A percentile compares a stretch with the other conserved stretches of the same genome.
phyloP scores from a whole-genome alignment of 2,888 invertebrate species.

The Aphodius granarius region DNA sequence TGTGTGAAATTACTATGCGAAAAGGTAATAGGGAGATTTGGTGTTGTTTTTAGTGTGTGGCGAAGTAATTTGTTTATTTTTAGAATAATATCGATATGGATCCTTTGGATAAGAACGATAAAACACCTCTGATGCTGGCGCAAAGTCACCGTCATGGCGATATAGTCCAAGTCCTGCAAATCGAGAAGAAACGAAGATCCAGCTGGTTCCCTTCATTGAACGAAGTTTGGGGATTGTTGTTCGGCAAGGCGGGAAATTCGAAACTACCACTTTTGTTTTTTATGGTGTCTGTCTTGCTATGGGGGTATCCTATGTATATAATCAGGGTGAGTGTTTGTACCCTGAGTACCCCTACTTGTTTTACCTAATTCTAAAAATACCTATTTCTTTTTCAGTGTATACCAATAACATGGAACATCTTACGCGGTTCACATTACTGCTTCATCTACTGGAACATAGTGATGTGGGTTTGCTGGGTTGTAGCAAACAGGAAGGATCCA shows the following conservation, averaged over 20 bases:
- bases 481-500: slow-evolving; percentile 86
- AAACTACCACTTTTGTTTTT: slow-evolving; percentile 87
- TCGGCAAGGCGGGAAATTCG: slow-evolving; percentile 89
- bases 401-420: slow-evolving; percentile 86
- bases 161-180: slow-evolving; percentile 78
- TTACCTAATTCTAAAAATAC: background rate
- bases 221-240: slow-evolving; percentile 85
- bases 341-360: background rate
- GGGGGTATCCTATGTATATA: slow-evolving; percentile 95
- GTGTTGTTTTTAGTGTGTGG: background rate
- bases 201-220: slow-evolving; percentile 87
- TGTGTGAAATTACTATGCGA: slow-evolving; percentile 87
- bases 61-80: slow-evolving; percentile 29
- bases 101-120: slow-evolving; percentile 87
- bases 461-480: slow-evolving; percentile 93
- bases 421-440: slow-evolving; percentile 84
- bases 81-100: slow-evolving; percentile 85
- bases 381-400: slow-evolving; percentile 66
- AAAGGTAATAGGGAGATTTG: slow-evolving; percentile 60
- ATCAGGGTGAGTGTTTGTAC: slow-evolving; percentile 65
- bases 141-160: slow-evolving; percentile 86
- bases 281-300: slow-evolving; percentile 79
- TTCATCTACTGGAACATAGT: slow-evolving; percentile 89
- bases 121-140: slow-evolving; percentile 88
- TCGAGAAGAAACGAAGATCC: slow-evolving; percentile 78